Conservation (phyloP, 2,797 vertebrate species). For the Acipenser ruthenus region DNA sequence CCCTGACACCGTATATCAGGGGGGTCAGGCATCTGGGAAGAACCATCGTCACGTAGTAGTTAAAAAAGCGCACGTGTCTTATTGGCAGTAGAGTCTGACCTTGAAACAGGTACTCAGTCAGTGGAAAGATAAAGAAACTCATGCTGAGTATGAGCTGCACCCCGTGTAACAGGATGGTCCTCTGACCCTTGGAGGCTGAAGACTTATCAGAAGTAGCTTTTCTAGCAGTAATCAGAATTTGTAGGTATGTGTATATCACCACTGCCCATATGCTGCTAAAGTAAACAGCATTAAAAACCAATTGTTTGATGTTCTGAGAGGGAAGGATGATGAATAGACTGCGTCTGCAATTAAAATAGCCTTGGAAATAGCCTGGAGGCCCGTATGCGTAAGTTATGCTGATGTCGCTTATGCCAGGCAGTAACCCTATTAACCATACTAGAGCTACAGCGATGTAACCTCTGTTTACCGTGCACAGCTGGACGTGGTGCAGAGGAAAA, state of each 20-base stretch:
- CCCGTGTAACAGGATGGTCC: slow-evolving; percentile 16
- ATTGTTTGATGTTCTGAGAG: neutral
- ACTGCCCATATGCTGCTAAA: slow-evolving; percentile 16
- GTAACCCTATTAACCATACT: slow-evolving; percentile 15
- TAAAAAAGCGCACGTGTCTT: slow-evolving; percentile 6
- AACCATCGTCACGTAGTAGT: slow-evolving; percentile 7
- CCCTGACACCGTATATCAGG: slow-evolving; percentile 15
- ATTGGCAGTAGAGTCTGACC: neutral
- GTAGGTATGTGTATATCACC: slow-evolving; percentile 16
- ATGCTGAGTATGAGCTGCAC: slow-evolving; percentile 17
- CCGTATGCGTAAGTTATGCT: neutral
- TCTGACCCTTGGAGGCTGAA: slow-evolving; percentile 13
- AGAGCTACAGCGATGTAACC: slow-evolving; percentile 11
- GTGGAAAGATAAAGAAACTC: slow-evolving; percentile 8
- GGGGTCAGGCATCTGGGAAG: slow-evolving; percentile 14
- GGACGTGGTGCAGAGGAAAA: slow-evolving; percentile 21
- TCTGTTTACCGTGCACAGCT: slow-evolving; percentile 14
- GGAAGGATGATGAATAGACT: neutral
- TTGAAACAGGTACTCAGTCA: neutral
- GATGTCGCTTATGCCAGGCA: slow-evolving; percentile 10
- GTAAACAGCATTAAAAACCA: neutral
- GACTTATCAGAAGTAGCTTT: slow-evolving; percentile 2
- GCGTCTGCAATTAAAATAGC: neutral
- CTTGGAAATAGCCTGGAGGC: neutral
- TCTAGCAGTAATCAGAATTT: slow-evolving; percentile 10